phyloP scores from a whole-genome alignment of 2,797 vertebrate species.

The Gadopsis bispinosus region DNA sequence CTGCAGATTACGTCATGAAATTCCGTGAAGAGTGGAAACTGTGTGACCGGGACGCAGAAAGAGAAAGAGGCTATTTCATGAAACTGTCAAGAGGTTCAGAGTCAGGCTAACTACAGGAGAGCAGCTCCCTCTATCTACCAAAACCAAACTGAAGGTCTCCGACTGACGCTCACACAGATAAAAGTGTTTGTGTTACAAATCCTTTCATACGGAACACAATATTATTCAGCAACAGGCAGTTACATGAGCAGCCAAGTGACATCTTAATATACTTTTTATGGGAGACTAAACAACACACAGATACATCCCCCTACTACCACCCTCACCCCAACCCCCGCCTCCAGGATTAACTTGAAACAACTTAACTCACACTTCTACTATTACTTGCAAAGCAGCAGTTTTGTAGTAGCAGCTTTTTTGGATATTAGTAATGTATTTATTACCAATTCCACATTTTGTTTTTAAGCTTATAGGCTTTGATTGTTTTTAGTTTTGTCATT shows the following conservation, averaged over 20 bases:
- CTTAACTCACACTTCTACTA: not conserved
- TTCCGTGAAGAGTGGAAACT: constrained; percentile 23
- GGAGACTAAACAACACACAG: not conserved
- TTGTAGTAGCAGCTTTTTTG: not conserved
- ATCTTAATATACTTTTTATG: not conserved
- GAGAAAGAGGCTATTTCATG: constrained; percentile 29
- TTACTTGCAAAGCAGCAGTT: not conserved
- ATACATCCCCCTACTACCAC: not conserved
- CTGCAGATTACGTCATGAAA: constrained; percentile 9
- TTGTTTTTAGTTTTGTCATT: not conserved
- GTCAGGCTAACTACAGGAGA: constrained; percentile 62
- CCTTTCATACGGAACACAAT: too few relatives aligned
- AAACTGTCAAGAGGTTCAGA: constrained; percentile 49
- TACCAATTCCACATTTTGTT: not conserved
- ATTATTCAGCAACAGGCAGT: constrained; percentile 3
- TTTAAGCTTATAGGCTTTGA: too few relatives aligned
- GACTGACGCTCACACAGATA: not conserved
- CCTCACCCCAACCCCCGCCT: not conserved
- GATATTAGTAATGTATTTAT: not conserved
- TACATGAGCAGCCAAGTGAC: not conserved
- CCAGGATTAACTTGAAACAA: not conserved
- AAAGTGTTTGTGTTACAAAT: not conserved
- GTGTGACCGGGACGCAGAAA: constrained; percentile 17
- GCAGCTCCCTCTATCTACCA: constrained; percentile 80
- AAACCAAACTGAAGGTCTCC: constrained; percentile 40